Conservation (phyloP, 2,888 invertebrate species). For the Spicauda simplicius region DNA sequence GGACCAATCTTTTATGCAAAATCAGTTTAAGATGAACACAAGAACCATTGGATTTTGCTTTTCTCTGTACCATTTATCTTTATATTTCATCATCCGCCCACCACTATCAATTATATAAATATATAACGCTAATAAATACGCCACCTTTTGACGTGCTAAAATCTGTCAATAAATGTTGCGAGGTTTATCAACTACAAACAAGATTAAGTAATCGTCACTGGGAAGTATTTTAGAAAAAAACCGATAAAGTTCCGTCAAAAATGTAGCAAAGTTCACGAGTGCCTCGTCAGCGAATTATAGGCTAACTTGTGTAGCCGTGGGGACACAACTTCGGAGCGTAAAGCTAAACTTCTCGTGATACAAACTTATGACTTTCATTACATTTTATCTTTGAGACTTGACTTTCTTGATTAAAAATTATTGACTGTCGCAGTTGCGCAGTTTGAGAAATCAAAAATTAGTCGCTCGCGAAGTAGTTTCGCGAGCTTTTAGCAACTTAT, state of each 20-base stretch:
- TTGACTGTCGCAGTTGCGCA: slow-evolving; percentile 35
- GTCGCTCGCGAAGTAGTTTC: slow-evolving; percentile 17
- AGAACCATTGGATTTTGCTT: too few relatives aligned
- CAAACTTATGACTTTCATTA: slow-evolving; percentile 77
- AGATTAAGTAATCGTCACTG: slow-evolving; percentile 3
- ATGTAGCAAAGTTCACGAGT: slow-evolving; percentile 60
- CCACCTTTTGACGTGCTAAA: neutral
- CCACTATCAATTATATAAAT: too few relatives aligned
- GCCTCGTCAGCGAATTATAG: slow-evolving; percentile 75
- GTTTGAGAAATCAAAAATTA: slow-evolving; percentile 12
- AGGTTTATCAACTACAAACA: neutral
- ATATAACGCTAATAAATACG: neutral
- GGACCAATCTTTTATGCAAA: too few relatives aligned
- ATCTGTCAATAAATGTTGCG: neutral
- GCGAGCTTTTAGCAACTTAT: slow-evolving; percentile 10
- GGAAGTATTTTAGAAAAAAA: slow-evolving; percentile 27
- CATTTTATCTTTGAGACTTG: slow-evolving; percentile 52
- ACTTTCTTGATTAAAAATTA: slow-evolving; percentile 46
- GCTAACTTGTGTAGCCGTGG: slow-evolving; percentile 62
- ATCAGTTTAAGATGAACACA: too few relatives aligned
- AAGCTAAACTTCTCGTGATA: slow-evolving; percentile 64
- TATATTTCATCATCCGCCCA: too few relatives aligned
- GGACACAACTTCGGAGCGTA: slow-evolving; percentile 61
- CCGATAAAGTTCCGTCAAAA: slow-evolving; percentile 41
- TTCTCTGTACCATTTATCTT: too few relatives aligned